These are phyloP conservation scores for Anguilla japonica DNA, from an alignment of 2,113 vertebrate genomes.

Conservation along the genomic window DNA sequence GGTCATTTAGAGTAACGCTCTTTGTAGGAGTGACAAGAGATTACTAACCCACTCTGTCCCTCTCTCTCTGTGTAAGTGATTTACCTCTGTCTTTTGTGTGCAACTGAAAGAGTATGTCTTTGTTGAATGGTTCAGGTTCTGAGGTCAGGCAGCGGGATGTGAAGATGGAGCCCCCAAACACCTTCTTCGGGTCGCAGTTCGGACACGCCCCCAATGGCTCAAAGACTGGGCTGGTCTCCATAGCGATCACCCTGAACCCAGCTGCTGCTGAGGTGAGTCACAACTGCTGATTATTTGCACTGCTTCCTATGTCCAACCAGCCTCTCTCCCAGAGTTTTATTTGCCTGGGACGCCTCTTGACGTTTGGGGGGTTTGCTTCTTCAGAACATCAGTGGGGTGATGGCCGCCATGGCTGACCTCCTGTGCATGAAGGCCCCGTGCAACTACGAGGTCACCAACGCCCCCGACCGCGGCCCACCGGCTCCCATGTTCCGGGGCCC, in stretches of 20 bases:
- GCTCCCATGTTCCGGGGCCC: conserved; percentile 55
- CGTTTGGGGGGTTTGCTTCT: conserved; percentile 3
- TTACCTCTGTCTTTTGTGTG: neutral
- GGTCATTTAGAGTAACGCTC: neutral
- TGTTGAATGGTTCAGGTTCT: conserved; percentile 63
- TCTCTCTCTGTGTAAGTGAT: neutral
- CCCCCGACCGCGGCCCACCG: conserved; percentile 67
- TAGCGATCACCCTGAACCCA: conserved; percentile 89
- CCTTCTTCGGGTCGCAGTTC: conserved; percentile 76
- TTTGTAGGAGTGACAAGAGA: neutral
- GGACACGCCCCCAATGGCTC: conserved; percentile 76
- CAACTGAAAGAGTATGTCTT: neutral
- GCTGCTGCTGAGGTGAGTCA: conserved; percentile 85
- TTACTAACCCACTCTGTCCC: neutral
- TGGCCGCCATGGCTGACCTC: conserved; percentile 85
- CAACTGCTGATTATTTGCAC: neutral
- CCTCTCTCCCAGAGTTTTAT: neutral
- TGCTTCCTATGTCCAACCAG: neutral
- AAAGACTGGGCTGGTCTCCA: conserved; percentile 85
- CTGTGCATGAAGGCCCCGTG: conserved; percentile 79
- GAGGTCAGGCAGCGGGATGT: conserved; percentile 82
- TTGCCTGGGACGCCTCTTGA: neutral
- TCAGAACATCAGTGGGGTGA: conserved; percentile 83
- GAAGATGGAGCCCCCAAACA: conserved; percentile 75
- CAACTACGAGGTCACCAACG: conserved; percentile 84